Evolutionary conservation across 2,888 invertebrate genomes (phyloP).

Genomic region (Lasioglossum malachurum): DNA sequence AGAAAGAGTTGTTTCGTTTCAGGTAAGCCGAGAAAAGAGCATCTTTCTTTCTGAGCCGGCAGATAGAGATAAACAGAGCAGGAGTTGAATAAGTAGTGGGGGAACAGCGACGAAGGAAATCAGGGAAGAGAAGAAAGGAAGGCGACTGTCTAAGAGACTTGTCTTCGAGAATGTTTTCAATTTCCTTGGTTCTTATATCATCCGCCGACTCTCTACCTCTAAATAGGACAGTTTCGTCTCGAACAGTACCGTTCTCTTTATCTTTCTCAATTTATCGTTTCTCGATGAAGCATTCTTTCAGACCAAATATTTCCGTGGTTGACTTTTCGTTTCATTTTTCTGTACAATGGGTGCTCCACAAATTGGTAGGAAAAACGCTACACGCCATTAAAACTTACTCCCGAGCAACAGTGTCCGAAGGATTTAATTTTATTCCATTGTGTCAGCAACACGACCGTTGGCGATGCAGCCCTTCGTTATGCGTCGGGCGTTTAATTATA

Average conservation of each 20-base stretch:
- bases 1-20: slow-evolving; percentile 28
- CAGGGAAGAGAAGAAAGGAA: not conserved
- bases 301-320: not conserved
- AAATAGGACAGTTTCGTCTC: slow-evolving; percentile 12
- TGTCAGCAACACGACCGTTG: no score
- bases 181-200: slow-evolving; percentile 38
- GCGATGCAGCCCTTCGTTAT: not conserved
- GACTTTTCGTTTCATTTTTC: not conserved
- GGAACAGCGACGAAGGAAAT: not conserved
- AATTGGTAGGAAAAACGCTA: not conserved
- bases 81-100: not conserved
- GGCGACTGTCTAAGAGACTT: slow-evolving; percentile 33
- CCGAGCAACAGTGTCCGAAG: not conserved
- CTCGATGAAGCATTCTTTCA: not conserved
- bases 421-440: not conserved
- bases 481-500: slow-evolving; percentile 8
- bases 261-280: slow-evolving; percentile 3
- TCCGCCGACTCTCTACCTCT: not conserved
- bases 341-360: not conserved
- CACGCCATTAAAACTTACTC: slow-evolving; percentile 46
- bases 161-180: slow-evolving; percentile 55
- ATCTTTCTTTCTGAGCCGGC: slow-evolving; percentile 16
- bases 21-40: slow-evolving; percentile 28
- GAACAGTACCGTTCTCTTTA: slow-evolving; percentile 3
- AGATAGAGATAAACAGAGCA: slow-evolving; percentile 32